Percentiles rank a stretch among this genome's conserved stretches.
Evolutionary conservation across 2,888 invertebrate species (phyloP).

Genomic region (Pammene aurita): DNA sequence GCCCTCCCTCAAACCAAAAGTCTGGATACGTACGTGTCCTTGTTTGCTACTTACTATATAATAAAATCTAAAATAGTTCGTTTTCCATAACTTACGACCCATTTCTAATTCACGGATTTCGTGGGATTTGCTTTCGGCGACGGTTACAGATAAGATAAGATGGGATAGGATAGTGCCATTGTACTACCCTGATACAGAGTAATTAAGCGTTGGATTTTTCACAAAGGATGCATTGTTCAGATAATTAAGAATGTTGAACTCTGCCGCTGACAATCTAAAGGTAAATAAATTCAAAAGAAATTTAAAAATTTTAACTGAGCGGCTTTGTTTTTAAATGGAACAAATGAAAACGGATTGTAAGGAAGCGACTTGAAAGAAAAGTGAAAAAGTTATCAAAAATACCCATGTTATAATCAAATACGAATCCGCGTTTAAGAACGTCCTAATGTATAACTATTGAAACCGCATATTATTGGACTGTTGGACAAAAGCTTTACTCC

Average conservation of each 20-base stretch:
- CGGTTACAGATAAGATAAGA: conserved; percentile 30
- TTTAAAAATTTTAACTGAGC: background rate
- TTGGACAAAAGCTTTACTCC: too few species aligned
- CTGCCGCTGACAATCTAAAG: conserved; percentile 18
- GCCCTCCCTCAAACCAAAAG: too few species aligned
- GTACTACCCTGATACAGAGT: conserved; percentile 28
- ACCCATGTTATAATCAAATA: too few species aligned
- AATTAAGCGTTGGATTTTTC: conserved; percentile 35
- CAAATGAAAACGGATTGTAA: too few species aligned
- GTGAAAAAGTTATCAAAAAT: too few species aligned
- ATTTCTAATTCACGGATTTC: conserved; percentile 45
- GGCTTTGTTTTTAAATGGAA: background rate
- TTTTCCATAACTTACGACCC: conserved; percentile 17
- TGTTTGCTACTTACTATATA: too few species aligned
- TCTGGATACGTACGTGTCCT: too few species aligned
- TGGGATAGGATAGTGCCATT: conserved; percentile 23
- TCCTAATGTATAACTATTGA: too few species aligned
- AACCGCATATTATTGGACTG: too few species aligned
- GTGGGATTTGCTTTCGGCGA: conserved; percentile 44
- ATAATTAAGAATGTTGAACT: conserved; percentile 26
- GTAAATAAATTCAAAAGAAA: conserved; percentile 5
- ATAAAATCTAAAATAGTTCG: background rate
- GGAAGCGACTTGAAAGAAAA: too few species aligned
- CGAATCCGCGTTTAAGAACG: too few species aligned
- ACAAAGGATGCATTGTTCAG: conserved; percentile 30